Evolutionary conservation across 1,140 invertebrate species (phyloP).

Genomic region (Hyposmocoma kahamanoa): DNA sequence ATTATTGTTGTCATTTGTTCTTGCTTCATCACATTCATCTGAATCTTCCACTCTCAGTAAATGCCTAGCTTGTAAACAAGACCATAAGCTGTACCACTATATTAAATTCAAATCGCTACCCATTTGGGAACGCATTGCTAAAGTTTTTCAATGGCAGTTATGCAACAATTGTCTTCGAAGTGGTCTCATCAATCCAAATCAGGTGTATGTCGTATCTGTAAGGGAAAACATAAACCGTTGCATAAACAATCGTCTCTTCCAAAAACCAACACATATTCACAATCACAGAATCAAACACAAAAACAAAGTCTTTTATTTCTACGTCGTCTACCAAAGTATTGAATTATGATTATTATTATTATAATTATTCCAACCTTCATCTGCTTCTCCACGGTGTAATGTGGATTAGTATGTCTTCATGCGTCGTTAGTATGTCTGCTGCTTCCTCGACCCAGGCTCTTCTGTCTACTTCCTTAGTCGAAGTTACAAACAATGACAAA

Average conservation of each 20-base stretch:
- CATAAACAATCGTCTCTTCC: background rate
- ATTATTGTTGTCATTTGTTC: background rate
- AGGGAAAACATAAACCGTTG: conserved; percentile 5
- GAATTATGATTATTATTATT: conserved; percentile 2
- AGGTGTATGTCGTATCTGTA: conserved; percentile 6
- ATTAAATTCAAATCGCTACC: conserved; percentile 8
- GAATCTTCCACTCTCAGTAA: background rate
- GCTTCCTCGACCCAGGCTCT: conserved; percentile 1
- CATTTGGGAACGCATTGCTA: conserved; percentile 1
- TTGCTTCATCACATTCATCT: background rate
- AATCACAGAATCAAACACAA: background rate
- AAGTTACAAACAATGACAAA: conserved; percentile 5
- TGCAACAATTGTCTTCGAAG: conserved; percentile 6
- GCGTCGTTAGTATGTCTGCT: conserved; percentile 2
- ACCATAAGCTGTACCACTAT: conserved; percentile 4
- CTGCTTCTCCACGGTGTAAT: background rate
- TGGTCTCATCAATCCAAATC: conserved; percentile 1
- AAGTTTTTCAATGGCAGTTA: conserved; percentile 5
- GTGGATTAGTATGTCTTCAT: background rate
- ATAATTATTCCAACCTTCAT: too few species aligned
- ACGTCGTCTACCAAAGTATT: too few species aligned
- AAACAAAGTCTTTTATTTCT: background rate
- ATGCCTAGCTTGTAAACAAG: conserved; percentile 4
- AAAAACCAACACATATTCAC: background rate
- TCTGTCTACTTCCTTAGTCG: conserved; percentile 4